Percentiles rank a stretch among this genome's conserved stretches.
These are phyloP conservation scores for Dysdera silvatica DNA, from an alignment of 1,140 invertebrate species.

Conservation along the genomic window DNA sequence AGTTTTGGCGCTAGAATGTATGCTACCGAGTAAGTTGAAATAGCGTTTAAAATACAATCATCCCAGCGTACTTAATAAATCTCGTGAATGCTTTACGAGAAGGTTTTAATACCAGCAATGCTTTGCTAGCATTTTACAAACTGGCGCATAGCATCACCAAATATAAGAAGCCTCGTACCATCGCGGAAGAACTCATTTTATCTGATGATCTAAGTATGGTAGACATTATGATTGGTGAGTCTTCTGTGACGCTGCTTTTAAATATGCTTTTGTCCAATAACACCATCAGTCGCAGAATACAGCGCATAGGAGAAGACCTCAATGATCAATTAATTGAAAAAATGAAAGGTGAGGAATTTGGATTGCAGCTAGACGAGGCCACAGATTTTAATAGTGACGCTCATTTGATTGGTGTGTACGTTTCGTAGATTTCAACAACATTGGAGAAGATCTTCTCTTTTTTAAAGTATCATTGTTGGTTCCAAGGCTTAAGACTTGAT, in stretches of 20 bases:
- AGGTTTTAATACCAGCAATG: not conserved
- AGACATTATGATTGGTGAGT: not conserved
- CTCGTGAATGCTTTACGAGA: not conserved
- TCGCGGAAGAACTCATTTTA: not conserved
- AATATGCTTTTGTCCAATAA: not conserved
- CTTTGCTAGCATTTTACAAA: not conserved
- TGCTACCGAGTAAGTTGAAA: no score
- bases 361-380: not conserved
- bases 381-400: not conserved
- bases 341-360: not conserved
- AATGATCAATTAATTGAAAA: slow-evolving; percentile 5
- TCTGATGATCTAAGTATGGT: not conserved
- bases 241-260: not conserved
- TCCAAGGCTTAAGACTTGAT: not conserved
- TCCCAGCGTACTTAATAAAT: not conserved
- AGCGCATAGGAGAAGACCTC: not conserved
- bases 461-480: not conserved
- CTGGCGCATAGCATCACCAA: not conserved
- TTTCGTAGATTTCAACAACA: not conserved
- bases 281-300: slow-evolving; percentile 2
- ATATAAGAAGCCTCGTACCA: not conserved
- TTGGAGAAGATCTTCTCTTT: not conserved
- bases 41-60: not conserved
- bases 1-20: no score
- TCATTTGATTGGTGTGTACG: not conserved